Conservation (phyloP, 2,797 vertebrate species). For the Poeciliopsis paucimaculata region DNA sequence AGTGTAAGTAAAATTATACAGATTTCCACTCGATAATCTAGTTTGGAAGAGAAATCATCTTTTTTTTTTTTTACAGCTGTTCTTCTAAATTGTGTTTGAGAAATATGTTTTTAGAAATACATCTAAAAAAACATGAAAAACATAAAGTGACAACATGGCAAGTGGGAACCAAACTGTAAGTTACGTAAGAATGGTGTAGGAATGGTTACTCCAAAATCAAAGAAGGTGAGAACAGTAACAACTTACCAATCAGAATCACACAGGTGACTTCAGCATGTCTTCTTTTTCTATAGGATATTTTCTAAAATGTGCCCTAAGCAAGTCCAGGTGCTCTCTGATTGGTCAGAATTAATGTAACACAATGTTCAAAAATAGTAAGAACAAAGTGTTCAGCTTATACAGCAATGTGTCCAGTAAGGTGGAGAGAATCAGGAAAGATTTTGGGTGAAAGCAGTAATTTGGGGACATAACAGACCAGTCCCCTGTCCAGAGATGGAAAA, state of each 20-base stretch:
- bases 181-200: neutral
- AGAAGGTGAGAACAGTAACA: neutral
- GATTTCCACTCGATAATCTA: neutral
- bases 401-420: neutral
- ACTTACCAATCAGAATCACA: neutral
- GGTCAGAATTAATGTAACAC: neutral
- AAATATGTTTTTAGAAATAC: too few relatives aligned
- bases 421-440: neutral
- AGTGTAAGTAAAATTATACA: slow-evolving; percentile 85
- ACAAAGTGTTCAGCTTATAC: neutral
- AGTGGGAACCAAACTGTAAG: neutral
- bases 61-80: neutral
- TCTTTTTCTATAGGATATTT: neutral
- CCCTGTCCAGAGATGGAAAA: neutral
- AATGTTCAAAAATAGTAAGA: neutral
- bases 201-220: neutral
- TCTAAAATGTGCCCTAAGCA: neutral
- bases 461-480: neutral
- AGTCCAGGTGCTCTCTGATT: neutral
- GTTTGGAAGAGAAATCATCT: neutral
- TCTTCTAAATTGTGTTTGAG: neutral
- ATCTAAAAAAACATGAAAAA: neutral
- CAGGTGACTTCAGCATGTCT: neutral
- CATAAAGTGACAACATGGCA: neutral
- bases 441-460: neutral